Evolutionary conservation across 2,797 vertebrate genomes (phyloP).

Genomic region (Podargus strigoides): DNA sequence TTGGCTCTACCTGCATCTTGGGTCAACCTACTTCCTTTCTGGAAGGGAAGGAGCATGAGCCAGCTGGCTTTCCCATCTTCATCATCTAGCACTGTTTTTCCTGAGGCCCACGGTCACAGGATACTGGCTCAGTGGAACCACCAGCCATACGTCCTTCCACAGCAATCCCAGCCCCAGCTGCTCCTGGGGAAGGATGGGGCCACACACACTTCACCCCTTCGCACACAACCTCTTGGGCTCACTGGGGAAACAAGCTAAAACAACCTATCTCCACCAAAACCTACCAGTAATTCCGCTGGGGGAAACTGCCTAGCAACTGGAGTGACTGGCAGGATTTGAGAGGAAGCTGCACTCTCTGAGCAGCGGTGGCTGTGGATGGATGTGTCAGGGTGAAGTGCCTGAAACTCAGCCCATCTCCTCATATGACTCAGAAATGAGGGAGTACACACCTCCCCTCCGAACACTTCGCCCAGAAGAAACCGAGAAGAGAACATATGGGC

Average conservation of each 20-base stretch:
- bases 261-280: neutral
- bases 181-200: accelerated
- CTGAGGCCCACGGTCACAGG: accelerated
- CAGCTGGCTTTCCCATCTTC: neutral
- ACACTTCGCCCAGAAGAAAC: neutral
- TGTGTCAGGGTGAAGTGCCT: neutral
- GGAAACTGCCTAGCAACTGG: neutral
- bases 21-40: accelerated
- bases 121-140: accelerated
- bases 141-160: accelerated
- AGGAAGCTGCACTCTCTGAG: neutral
- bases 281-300: neutral
- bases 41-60: neutral
- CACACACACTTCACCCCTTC: neutral
- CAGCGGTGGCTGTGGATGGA: neutral
- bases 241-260: neutral
- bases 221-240: neutral
- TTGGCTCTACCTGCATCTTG: neutral
- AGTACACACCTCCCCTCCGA: neutral
- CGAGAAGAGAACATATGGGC: neutral
- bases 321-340: neutral
- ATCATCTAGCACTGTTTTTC: neutral
- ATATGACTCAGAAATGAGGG: neutral
- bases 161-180: neutral
- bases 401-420: neutral